These are phyloP conservation scores for Phaedon cochleariae DNA, from an alignment of 2,888 invertebrate species.

Conservation along the genomic window DNA sequence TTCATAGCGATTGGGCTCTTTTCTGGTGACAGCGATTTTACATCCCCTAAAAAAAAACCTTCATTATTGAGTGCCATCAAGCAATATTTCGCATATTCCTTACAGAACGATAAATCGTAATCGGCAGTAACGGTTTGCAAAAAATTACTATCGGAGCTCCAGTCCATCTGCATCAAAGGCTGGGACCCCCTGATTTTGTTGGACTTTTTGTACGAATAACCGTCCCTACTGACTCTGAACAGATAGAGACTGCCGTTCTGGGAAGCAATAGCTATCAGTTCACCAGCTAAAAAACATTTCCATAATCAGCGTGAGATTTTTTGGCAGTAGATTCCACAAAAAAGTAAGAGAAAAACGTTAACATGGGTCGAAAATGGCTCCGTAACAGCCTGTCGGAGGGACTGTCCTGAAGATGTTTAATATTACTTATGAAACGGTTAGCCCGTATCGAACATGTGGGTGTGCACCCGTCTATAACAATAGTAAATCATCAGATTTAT, in stretches of 20 bases:
- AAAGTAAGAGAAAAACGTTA: too few species aligned
- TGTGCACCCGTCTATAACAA: too few species aligned
- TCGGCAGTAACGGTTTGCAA: conserved; percentile 91
- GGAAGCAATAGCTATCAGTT: conserved; percentile 87
- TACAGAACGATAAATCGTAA: conserved; percentile 88
- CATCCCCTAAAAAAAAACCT: conserved; percentile 79
- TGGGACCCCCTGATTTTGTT: conserved; percentile 89
- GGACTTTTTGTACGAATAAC: conserved; percentile 88
- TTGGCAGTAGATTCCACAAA: too few species aligned
- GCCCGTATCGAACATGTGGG: too few species aligned
- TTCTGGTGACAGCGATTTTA: conserved; percentile 86
- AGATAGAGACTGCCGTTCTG: conserved; percentile 87
- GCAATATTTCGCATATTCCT: conserved; percentile 59
- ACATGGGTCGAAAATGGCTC: too few species aligned
- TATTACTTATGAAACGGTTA: too few species aligned
- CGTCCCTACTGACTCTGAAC: conserved; percentile 87
- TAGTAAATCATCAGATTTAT: too few species aligned
- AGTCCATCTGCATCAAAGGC: conserved; percentile 86
- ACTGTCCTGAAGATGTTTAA: too few species aligned
- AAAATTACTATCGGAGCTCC: conserved; percentile 89
- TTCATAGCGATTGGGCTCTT: conserved; percentile 91
- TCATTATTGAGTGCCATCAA: too few species aligned
- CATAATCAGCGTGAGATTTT: too few species aligned
- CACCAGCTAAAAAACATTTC: conserved; percentile 81
- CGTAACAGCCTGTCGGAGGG: too few species aligned